phyloP scores from a whole-genome alignment of 2,113 vertebrate genomes.

The Heptranchias perlo region DNA sequence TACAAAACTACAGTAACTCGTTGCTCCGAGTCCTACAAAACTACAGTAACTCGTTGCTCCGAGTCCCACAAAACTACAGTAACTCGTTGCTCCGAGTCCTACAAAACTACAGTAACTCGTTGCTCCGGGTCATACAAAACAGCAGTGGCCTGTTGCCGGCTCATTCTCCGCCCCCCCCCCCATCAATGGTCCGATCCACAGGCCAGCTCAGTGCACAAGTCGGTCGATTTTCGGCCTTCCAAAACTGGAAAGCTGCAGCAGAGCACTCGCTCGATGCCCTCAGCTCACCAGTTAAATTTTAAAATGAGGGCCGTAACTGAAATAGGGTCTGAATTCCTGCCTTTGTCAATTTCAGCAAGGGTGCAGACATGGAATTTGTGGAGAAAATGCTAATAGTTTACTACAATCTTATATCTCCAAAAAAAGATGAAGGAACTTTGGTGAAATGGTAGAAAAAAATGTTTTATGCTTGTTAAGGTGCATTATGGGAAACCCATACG shows the following conservation, averaged over 20 bases:
- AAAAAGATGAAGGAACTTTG: not conserved
- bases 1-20: too few species aligned
- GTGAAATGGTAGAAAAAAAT: not conserved
- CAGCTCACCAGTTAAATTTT: not conserved
- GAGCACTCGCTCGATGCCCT: not conserved
- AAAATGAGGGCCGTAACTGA: not conserved
- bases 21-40: too few species aligned
- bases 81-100: too few species aligned
- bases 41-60: too few species aligned
- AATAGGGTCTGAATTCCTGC: not conserved
- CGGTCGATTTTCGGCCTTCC: not conserved
- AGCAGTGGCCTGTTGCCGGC: not conserved
- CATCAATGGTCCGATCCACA: not conserved
- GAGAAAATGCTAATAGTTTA: not conserved
- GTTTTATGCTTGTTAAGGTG: not conserved
- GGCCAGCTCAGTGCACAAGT: not conserved
- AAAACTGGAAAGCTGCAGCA: not conserved
- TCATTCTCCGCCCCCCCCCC: not conserved
- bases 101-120: too few species aligned
- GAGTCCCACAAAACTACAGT: too few species aligned
- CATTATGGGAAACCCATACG: not conserved
- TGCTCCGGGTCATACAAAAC: too few species aligned
- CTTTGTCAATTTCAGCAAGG: not conserved
- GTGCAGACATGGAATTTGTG: not conserved
- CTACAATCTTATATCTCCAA: not conserved